Base-by-base conservation (phyloP, 2,888 invertebrate species). In the Clanis bilineata region DNA sequence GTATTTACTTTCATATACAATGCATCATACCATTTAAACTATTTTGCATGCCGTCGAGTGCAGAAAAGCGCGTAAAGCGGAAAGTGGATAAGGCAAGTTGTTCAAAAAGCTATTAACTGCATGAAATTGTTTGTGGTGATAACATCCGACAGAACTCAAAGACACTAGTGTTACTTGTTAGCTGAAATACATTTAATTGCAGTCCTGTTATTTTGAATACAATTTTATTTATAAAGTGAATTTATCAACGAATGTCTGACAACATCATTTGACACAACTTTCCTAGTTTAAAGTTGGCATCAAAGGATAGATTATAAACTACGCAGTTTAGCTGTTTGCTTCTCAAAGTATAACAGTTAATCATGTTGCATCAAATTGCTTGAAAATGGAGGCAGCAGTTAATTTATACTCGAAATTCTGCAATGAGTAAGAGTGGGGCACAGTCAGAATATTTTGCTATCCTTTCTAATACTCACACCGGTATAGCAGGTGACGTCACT, bases 91-190 rank as follows among this genome's bases (percentile, higher is more conserved):
- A 1, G 28, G 22, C 51, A 51, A 59, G 54, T 41, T 59, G 59
- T 59, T 43, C 38, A 18, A 28, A 43, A 54, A 59, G 54, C 51
- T 54, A 59, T 59, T 43, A 59, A 59, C 59, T 54, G 28, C 39
- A 41, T 39, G 22, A 55, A 54, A 54, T 39, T 23, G 45, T 18
- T 57, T 45, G 59, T 45, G 45, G 55, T 45, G 57, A 57, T 62
- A 55, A 59, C 57, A 60, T 41, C 57, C 38, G 43, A 58, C 55
- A 56, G 55, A 56, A 47, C 41, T 61, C 57, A 57, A 21, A 44
- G 44, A 21, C 44, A 28, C 32, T 12, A 32, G 43, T 22, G 36
- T 32, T 10, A 32, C 36, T 28, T 36, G 44, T 45, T 23, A 45
- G 25, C 45, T 9, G 6, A 45, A 25, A 12, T 25, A 25, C 12